These are phyloP conservation scores for Solenodon paradoxus DNA, from an alignment of 2,113 vertebrate genomes.

Conservation along the genomic window DNA sequence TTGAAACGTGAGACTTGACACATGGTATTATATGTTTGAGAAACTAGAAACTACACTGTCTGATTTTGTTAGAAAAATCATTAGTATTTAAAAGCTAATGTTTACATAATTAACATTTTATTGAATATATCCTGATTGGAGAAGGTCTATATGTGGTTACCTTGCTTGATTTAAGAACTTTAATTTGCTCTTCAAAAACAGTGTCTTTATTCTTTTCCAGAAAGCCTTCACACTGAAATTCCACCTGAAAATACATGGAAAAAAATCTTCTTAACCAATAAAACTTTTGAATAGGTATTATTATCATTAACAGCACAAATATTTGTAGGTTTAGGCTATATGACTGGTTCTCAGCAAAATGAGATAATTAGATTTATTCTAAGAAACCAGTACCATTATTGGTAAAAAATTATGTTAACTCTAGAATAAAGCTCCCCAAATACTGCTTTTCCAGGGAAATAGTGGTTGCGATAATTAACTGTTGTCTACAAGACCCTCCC, in stretches of 20 bases:
- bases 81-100: background rate
- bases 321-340: background rate
- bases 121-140: background rate
- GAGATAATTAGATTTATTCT: background rate
- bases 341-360: background rate
- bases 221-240: constrained; percentile 98
- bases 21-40: background rate
- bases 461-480: background rate
- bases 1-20: background rate
- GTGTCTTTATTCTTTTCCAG: constrained; percentile 99
- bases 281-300: background rate
- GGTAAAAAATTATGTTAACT: background rate
- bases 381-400: background rate
- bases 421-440: background rate
- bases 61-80: constrained; percentile 15
- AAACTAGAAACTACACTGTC: constrained; percentile 1
- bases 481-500: background rate
- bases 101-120: constrained; percentile 10
- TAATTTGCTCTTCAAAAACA: constrained; percentile 98
- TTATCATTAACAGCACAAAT: constrained; percentile 19
- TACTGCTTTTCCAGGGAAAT: background rate
- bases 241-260: constrained; percentile 87
- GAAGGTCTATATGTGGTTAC: constrained; percentile 80
- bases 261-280: constrained; percentile 20
- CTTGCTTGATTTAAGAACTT: constrained; percentile 97